phyloP scores from a whole-genome alignment of 2,113 vertebrate species.

The Sylvilagus bachmani region DNA sequence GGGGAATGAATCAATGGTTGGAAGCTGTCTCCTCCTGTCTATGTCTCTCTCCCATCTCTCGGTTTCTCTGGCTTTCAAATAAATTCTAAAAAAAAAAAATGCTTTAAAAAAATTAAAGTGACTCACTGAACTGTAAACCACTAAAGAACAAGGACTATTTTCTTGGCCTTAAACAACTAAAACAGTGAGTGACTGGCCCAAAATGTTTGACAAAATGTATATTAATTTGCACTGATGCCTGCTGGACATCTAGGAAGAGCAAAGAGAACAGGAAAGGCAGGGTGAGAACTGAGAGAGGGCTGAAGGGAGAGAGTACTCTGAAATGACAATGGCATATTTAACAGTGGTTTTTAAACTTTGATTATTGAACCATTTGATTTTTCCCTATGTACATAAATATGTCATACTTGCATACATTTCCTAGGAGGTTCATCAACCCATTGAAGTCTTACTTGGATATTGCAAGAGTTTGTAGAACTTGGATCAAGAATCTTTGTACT shows the following conservation, averaged over 20 bases:
- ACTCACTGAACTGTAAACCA: not conserved
- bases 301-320: not conserved
- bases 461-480: not conserved
- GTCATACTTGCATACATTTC: not conserved
- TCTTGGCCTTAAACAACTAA: not conserved
- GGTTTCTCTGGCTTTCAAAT: too few species aligned
- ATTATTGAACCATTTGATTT: not conserved
- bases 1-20: too few species aligned
- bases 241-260: not conserved
- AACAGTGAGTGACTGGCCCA: not conserved
- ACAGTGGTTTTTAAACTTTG: slow-evolving; percentile 9
- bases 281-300: not conserved
- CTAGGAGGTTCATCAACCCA: not conserved
- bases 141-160: not conserved
- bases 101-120: not conserved
- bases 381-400: not conserved
- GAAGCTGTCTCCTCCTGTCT: too few species aligned
- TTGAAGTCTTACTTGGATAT: not conserved
- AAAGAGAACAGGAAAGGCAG: not conserved
- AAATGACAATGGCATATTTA: not conserved
- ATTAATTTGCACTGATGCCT: not conserved
- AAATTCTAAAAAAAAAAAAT: too few species aligned
- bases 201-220: not conserved
- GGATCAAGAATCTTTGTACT: not conserved
- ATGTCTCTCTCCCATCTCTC: too few species aligned